phyloP scores from a whole-genome alignment of 2,888 invertebrate genomes.

The Achlya flavicornis region DNA sequence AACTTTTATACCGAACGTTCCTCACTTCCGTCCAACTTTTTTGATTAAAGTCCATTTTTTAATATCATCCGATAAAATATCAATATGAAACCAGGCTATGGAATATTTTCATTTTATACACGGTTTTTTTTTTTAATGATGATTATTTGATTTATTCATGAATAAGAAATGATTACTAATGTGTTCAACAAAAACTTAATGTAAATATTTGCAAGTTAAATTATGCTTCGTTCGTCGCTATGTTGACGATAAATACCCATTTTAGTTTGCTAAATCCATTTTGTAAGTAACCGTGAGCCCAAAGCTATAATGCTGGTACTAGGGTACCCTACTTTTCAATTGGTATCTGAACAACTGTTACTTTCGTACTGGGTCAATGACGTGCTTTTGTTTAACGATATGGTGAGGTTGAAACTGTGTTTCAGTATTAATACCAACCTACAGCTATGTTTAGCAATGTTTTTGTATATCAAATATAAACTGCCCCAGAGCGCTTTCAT shows the following conservation, averaged over 20 bases:
- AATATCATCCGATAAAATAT: neutral
- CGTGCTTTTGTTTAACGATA: conserved; percentile 9
- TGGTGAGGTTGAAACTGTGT: neutral
- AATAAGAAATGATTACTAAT: too few relatives aligned
- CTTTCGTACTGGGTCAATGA: conserved; percentile 10
- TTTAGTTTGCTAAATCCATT: neutral
- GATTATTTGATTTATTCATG: too few relatives aligned
- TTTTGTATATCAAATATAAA: neutral
- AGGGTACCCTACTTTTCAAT: neutral
- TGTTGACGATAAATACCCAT: neutral
- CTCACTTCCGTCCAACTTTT: neutral
- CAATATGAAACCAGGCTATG: neutral
- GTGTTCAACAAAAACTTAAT: too few relatives aligned
- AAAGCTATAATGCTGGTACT: neutral
- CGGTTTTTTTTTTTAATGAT: too few relatives aligned
- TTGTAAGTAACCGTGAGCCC: neutral
- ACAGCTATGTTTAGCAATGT: neutral
- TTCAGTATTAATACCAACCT: neutral
- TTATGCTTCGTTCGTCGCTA: too few relatives aligned
- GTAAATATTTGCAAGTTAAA: too few relatives aligned
- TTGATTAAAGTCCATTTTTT: neutral
- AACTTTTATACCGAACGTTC: neutral
- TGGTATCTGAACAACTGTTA: conserved; percentile 3
- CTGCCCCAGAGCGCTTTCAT: too few relatives aligned
- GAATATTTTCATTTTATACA: neutral